Evolutionary conservation across 2,113 vertebrate genomes (phyloP).

Genomic region (Burhinus oedicnemus): DNA sequence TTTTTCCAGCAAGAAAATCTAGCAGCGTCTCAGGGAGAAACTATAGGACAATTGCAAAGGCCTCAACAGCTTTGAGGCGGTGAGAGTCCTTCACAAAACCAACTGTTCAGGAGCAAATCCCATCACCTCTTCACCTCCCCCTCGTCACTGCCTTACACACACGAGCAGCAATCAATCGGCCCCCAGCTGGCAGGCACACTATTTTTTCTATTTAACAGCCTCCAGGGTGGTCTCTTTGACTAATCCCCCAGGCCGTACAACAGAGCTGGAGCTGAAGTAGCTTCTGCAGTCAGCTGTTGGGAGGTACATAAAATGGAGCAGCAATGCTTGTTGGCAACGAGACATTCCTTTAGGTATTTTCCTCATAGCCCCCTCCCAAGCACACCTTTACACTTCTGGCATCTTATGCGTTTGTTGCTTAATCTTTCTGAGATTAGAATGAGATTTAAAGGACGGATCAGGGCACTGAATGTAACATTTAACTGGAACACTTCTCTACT

Average conservation of each 20-base stretch:
- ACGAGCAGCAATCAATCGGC: slow-evolving; percentile 46
- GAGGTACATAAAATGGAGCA: neutral
- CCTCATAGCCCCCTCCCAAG: neutral
- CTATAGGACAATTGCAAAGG: slow-evolving; percentile 32
- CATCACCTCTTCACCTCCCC: slow-evolving; percentile 58
- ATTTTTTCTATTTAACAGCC: slow-evolving; percentile 64
- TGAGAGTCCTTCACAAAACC: slow-evolving; percentile 51
- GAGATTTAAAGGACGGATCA: neutral
- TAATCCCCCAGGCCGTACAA: slow-evolving; percentile 57
- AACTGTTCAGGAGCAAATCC: slow-evolving; percentile 55
- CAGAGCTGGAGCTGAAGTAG: slow-evolving; percentile 33
- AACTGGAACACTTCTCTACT: neutral
- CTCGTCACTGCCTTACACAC: slow-evolving; percentile 45
- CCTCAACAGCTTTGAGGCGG: slow-evolving; percentile 48
- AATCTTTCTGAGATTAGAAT: neutral
- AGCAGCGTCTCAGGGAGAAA: neutral
- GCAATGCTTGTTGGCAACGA: neutral
- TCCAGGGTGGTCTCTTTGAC: slow-evolving; percentile 62
- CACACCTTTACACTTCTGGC: neutral
- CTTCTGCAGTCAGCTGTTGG: slow-evolving; percentile 56
- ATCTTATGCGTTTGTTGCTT: neutral
- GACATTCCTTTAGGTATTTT: neutral
- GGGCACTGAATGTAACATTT: neutral
- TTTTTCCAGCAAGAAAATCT: slow-evolving; percentile 20
- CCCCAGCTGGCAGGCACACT: slow-evolving; percentile 54